Evolutionary conservation across 2,113 vertebrate species (phyloP), one percentile per base, ranked within the genome.

Genomic region (Pipa parva): DNA sequence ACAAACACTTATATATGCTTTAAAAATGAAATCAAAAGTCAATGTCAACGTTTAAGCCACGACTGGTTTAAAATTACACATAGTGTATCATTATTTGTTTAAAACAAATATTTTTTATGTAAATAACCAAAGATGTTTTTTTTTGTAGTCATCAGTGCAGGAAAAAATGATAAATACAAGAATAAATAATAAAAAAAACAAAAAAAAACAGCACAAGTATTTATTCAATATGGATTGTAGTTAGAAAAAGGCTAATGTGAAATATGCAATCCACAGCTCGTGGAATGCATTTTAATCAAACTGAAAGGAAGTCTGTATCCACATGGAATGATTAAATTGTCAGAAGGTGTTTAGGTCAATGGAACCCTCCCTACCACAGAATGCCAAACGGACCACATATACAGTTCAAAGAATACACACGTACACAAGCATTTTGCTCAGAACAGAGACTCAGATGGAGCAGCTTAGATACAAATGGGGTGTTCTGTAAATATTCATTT

Each of bases 261-360:
- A 59, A 59, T 59, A 33, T 59, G 33, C 39, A 20, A 29, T 28
- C 42, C 20, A 31, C 17, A 56, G 21, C 54, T 49, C 26, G n/a
- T 59, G 64, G 64, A 68, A 68, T 68, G 64, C 49, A 26, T 39
- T 59, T 57, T 68, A 68, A 50, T 68, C 64, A 68, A 50, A 59
- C 55, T 50, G 33, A 68, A 13, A 57, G 46, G 65, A 60, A 59
- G 55, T 50, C 25, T 48, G 57, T 60, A 48, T 28, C 31, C 48
- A 52, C 22, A 11, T n/a, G 27, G 46, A 28, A 52, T 42, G 65
- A 61, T 60, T 60, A 54, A 25, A 31, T 28, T 68, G 65, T 59
- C 65, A 68, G 45, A 46, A 48, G 26, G 31, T 59, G 56, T 68
- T 68, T 59, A 50, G 65, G 49, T 68, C 65, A 59, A 68, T 27